phyloP scores from a whole-genome alignment of 2,113 vertebrate genomes.

The Tapirus terrestris region DNA sequence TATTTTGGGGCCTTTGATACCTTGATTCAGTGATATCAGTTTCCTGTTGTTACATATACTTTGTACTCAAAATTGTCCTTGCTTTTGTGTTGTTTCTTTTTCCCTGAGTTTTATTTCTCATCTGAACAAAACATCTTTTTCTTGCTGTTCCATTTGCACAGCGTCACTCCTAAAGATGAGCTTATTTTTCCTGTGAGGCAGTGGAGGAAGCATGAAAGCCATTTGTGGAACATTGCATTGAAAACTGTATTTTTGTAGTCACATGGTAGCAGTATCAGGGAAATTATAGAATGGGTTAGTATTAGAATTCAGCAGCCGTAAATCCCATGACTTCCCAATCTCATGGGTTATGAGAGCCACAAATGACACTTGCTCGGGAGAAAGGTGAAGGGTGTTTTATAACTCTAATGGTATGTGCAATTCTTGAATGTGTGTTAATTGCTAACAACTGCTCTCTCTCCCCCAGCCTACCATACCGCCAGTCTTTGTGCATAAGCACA shows the following conservation, averaged over 20 bases:
- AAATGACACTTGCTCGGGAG: neutral
- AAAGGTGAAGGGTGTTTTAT: constrained; percentile 3
- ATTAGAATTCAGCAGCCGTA: constrained; percentile 46
- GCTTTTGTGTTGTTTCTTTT: constrained; percentile 41
- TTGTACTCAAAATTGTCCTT: neutral
- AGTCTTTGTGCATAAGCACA: constrained; percentile 40
- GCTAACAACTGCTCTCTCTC: constrained; percentile 60
- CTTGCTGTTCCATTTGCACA: constrained; percentile 3
- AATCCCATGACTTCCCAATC: constrained; percentile 56
- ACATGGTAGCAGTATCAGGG: neutral
- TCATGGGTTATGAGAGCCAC: constrained; percentile 44
- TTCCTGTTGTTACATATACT: neutral
- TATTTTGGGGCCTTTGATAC: neutral
- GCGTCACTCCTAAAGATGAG: neutral
- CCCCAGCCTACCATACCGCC: neutral
- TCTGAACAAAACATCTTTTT: constrained; percentile 27
- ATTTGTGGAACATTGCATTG: neutral
- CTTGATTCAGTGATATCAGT: neutral
- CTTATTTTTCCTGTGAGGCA: constrained; percentile 35
- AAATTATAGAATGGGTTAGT: neutral
- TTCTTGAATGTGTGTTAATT: constrained; percentile 44
- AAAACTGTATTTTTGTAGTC: neutral
- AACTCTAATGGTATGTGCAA: neutral
- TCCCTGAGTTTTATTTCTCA: constrained; percentile 25
- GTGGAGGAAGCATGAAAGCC: constrained; percentile 29